Percentiles rank a stretch among this genome's conserved stretches.
phyloP scores from a whole-genome alignment of 2,888 invertebrate genomes.

The Neocrepidodera transversa region DNA sequence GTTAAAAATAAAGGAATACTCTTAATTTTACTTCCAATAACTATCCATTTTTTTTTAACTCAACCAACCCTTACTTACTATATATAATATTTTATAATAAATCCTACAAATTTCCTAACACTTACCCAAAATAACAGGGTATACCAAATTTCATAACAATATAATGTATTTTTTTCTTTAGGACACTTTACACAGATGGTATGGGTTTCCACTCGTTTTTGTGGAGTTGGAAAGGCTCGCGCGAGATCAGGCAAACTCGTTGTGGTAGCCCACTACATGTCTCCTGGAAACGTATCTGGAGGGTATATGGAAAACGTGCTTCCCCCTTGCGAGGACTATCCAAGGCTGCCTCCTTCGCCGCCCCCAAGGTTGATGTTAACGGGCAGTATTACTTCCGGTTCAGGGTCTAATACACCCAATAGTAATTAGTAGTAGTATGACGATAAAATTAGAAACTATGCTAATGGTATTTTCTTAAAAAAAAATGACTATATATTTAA shows the following conservation, averaged over 20 bases:
- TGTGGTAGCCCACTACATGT: conserved; percentile 85
- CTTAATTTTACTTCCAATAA: too few species aligned
- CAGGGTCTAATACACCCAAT: conserved; percentile 38
- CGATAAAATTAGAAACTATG: neutral
- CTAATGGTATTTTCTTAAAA: neutral
- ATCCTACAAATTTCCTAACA: too few species aligned
- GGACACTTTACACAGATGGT: conserved; percentile 90
- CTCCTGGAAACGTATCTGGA: conserved; percentile 79
- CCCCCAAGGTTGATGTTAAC: conserved; percentile 39
- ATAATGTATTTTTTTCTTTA: too few species aligned
- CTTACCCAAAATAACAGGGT: too few species aligned
- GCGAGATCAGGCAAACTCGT: conserved; percentile 80
- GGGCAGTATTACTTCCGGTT: conserved; percentile 45
- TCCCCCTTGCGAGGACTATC: conserved; percentile 68
- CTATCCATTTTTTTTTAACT: too few species aligned
- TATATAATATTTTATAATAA: too few species aligned
- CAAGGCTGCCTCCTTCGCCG: conserved; percentile 40
- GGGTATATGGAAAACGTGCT: conserved; percentile 76
- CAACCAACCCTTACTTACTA: too few species aligned
- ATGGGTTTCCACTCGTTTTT: conserved; percentile 77
- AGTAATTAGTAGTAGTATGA: conserved; percentile 25
- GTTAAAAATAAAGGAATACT: too few species aligned
- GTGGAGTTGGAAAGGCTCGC: conserved; percentile 83
- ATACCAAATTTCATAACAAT: too few species aligned
- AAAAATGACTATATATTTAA: too few species aligned